Base-by-base conservation (phyloP, 2,888 invertebrate species). In the Orgyia antiqua region DNA sequence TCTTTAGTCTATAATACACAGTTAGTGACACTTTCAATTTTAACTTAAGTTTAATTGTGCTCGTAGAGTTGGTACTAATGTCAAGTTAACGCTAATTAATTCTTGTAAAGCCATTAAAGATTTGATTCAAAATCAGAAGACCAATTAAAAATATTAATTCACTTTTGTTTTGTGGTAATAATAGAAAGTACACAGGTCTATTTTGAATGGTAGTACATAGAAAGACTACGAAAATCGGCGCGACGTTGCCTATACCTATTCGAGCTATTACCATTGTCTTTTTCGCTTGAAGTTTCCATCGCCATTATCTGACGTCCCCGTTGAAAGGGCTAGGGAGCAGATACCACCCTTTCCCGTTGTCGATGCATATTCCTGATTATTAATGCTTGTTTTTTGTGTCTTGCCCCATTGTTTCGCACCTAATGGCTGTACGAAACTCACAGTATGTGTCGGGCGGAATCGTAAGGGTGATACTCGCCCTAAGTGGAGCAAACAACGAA, bases 401-500 rank as follows among this genome's bases (percentile, higher is more conserved):
- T 69, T 65, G 63, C 68, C 59, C 71, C 65, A 79, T 84, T 84
- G 80, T 84, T 67, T 76, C 62, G 52, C 61, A 63, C 62, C 66
- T 80, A 77, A 80, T 78, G 75, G 76, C 64, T 67, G 71, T 65
- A 68, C 69, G 68, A 70, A 75, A 74, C 71, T 70, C 72, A 62
- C 65, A 70, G 77, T 74, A 75, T 80, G 78, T 78, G 80, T 77
- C 69, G 70, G 67, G 65, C 61, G 68, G 66, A 69, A 78, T 76
- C 73, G 68, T 68, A 68, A 74, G 82, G 84, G 82, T 70, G 79
- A 82, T 79, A 71, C 72, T 74, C 71, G 71, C 75, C 74, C 77
- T 79, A 78, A 84, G 82, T 82, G 82, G 76, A 80, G 73, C 79
- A 82, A 83, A 83, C 84, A 83, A 74, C 74, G 79, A 80, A 84